Evolutionary conservation across 2,113 vertebrate species (phyloP), one percentile per base, ranked within the genome.

Genomic region (Danio rerio): DNA sequence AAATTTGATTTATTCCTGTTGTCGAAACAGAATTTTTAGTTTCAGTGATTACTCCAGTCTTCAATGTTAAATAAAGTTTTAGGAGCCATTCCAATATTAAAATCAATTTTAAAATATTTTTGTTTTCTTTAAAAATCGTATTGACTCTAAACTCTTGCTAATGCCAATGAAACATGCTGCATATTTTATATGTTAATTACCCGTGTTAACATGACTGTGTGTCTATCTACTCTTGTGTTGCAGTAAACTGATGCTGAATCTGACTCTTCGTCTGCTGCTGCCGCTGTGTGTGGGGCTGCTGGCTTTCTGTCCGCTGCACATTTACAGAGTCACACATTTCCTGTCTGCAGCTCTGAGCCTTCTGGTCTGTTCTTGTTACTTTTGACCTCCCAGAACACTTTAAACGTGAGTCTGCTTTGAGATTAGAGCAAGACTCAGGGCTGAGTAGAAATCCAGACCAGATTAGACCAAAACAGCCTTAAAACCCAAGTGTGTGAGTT

Each of bases 311-410:
- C 91, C 91, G 1, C 87, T 94, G 62, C 97, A 99, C 90, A 94
- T 98, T 61, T 99, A 98, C 90, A 94, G 95, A 92, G 89, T 97
- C 84, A 92, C 94, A 7, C 92, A 96, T 87, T 96, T 97, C 80
- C 85, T 96, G 83, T 89, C 92, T 20, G 88, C 91, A 73, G 92
- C 94, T n/a, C 91, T 98, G 72, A 84, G 92, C 53, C 91, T 97
- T n/a, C 91, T 98, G 12, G 89, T 93, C 5, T 80, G 93, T 49
- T 97, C 96, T 85, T 95, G 94, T 89, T 83, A 95, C 83, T 88
- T 98, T 88, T 99, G 91, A 94, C 80, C 65, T 65, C 61, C 61
- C 10, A 15, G n/a, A 20, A 47, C 47, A 40, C 47, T 18, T 47
- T 65, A 55, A 72, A 72, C 18, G 15, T 18, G 8, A 81, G 68